phyloP scores from a whole-genome alignment of 2,888 invertebrate genomes.

The Eledona agricola region DNA sequence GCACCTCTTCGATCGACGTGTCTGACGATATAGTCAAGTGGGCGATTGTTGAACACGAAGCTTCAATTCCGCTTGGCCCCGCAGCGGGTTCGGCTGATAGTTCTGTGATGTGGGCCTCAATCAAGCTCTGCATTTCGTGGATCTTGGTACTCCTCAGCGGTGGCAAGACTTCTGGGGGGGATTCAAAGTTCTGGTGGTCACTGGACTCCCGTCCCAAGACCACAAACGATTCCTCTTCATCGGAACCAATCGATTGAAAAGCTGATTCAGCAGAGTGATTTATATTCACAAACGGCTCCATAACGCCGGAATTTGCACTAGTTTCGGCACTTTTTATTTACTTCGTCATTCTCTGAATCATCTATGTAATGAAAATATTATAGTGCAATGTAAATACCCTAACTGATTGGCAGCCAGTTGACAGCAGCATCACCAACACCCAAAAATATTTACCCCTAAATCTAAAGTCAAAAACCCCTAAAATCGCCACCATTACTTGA shows the following conservation, averaged over 20 bases:
- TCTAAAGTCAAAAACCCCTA: too few species aligned
- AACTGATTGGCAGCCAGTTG: too few species aligned
- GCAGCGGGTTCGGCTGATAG: constrained; percentile 5
- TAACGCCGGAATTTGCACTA: too few species aligned
- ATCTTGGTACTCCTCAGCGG: constrained; percentile 8
- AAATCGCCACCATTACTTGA: too few species aligned
- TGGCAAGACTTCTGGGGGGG: constrained; percentile 5
- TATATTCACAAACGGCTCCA: constrained; percentile 4
- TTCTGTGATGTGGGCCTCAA: constrained; percentile 14
- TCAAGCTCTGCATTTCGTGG: constrained; percentile 14
- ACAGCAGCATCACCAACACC: too few species aligned
- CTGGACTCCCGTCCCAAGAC: constrained; percentile 11
- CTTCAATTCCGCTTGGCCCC: background rate
- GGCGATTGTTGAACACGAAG: constrained; percentile 10
- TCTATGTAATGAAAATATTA: too few species aligned
- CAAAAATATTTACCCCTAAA: too few species aligned
- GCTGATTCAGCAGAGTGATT: background rate
- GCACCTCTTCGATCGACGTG: constrained; percentile 77
- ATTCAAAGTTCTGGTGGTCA: background rate
- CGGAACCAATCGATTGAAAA: constrained; percentile 10
- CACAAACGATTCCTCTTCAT: constrained; percentile 31
- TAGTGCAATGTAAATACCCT: too few species aligned
- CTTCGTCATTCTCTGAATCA: too few species aligned
- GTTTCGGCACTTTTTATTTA: too few species aligned
- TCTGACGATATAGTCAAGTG: constrained; percentile 69